Conservation (phyloP, 2,113 vertebrate species). For the Zapus hudsonius region DNA sequence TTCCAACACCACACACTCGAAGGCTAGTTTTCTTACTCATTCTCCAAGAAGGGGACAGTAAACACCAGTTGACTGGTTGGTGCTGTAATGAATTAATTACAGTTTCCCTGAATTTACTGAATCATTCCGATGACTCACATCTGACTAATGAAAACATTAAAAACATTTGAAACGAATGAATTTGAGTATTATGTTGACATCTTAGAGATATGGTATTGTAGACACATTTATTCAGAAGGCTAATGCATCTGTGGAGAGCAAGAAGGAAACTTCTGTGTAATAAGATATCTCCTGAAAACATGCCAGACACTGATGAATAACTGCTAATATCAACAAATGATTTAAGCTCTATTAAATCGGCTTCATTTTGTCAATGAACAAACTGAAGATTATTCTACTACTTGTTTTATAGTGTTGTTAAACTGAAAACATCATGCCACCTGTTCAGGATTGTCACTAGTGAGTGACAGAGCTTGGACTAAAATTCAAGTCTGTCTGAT, state of each 20-base stretch:
- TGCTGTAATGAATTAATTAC: not conserved
- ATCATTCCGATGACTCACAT: conserved; percentile 3
- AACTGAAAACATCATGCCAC: not conserved
- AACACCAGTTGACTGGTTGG: not conserved
- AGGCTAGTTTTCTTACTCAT: not conserved
- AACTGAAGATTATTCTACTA: not conserved
- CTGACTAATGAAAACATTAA: too few species aligned
- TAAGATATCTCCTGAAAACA: conserved; percentile 47
- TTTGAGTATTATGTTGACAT: not conserved
- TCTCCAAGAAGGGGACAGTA: not conserved
- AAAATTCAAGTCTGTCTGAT: conserved; percentile 6
- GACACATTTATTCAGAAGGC: conserved; percentile 29
- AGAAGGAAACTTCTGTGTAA: conserved; percentile 16
- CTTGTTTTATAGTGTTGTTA: too few species aligned
- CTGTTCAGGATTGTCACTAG: not conserved
- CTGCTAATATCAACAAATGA: conserved; percentile 23
- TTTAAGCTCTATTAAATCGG: conserved; percentile 19
- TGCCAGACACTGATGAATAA: conserved; percentile 15
- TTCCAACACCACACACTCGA: not conserved
- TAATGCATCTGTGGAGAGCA: conserved; percentile 38
- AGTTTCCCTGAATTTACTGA: not conserved
- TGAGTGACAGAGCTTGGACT: not conserved
- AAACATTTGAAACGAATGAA: not conserved
- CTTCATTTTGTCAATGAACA: conserved; percentile 35
- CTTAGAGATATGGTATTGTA: not conserved